phyloP scores from a whole-genome alignment of 2,113 vertebrate genomes.

The Psittacula cyanocephala region DNA sequence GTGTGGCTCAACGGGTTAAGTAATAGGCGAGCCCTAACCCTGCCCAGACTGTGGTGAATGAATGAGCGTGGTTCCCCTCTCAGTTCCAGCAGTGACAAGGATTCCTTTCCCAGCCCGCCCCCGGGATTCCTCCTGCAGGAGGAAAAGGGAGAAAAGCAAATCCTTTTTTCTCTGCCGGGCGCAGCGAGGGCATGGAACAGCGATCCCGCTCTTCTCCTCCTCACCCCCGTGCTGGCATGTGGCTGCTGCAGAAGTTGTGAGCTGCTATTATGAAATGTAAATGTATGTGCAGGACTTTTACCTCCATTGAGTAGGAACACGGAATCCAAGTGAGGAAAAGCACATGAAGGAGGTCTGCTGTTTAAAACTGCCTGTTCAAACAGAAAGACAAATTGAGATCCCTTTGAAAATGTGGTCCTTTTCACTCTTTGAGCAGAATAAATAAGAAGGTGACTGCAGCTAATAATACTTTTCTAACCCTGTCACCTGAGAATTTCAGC shows the following conservation, averaged over 20 bases:
- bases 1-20: not conserved
- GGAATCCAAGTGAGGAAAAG: not conserved
- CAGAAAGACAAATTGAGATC: not conserved
- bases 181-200: not conserved
- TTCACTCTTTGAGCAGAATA: not conserved
- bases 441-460: not conserved
- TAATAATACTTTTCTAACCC: not conserved
- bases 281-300: not conserved
- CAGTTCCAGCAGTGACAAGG: not conserved
- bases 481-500: not conserved
- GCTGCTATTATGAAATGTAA: not conserved
- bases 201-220: not conserved
- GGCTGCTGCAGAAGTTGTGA: not conserved
- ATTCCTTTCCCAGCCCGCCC: conserved; percentile 45
- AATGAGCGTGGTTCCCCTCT: not conserved
- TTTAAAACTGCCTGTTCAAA: not conserved
- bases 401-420: not conserved
- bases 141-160: conserved; percentile 4
- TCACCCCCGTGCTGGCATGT: not conserved
- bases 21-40: accelerated
- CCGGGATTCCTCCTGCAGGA: not conserved
- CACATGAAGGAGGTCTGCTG: not conserved
- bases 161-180: not conserved
- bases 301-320: not conserved
- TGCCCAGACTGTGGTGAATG: not conserved